phyloP scores from a whole-genome alignment of 2,113 vertebrate species.

The Monopterus albus region DNA sequence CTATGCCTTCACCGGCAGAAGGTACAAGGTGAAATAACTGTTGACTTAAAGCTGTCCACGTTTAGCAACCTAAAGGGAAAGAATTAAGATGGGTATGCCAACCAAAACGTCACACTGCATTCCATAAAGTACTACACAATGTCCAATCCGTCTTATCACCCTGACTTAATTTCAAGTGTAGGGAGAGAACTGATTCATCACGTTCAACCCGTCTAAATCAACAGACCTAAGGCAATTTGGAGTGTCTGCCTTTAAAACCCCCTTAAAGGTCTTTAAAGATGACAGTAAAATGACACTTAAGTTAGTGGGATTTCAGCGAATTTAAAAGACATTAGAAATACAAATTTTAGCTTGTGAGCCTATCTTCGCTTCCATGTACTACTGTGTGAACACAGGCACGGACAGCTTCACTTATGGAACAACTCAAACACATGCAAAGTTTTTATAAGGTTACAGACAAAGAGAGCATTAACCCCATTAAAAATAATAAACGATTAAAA shows the following conservation, averaged over 20 bases:
- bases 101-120: background rate
- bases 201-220: rapidly evolving
- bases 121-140: background rate
- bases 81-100: background rate
- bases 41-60: background rate
- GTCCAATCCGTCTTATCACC: background rate
- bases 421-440: too few species aligned
- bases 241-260: background rate
- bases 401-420: too few species aligned
- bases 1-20: constrained; percentile 1
- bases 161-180: background rate
- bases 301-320: background rate
- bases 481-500: too few species aligned
- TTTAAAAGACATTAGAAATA: background rate
- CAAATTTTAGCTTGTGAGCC: background rate
- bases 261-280: background rate
- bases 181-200: background rate
- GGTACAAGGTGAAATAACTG: constrained; percentile 5
- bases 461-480: too few species aligned
- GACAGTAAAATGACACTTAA: background rate
- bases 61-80: constrained; percentile 30
- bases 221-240: too few species aligned
- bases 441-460: too few species aligned
- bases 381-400: too few species aligned
- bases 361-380: too few species aligned